Evolutionary conservation across 1,140 invertebrate genomes (phyloP).

Genomic region (Apocrypta bakeri): DNA sequence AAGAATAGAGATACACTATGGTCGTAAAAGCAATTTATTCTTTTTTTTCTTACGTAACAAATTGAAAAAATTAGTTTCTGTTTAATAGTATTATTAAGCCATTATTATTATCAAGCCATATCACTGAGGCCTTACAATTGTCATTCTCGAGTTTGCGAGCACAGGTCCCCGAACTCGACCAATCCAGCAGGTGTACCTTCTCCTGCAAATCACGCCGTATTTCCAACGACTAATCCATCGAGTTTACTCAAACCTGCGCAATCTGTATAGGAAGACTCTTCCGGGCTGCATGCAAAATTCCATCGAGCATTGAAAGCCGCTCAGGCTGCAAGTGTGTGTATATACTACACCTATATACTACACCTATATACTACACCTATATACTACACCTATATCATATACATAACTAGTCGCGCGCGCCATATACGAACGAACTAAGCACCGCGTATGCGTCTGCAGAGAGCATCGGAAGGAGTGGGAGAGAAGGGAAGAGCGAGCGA

Average conservation of each 20-base stretch:
- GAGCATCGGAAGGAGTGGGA: constrained; percentile 40
- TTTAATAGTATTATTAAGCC: no score
- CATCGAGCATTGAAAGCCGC: constrained; percentile 7
- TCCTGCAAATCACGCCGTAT: neutral
- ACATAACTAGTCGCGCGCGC: no score
- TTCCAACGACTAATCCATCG: neutral
- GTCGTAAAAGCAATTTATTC: no score
- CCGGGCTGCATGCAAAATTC: neutral
- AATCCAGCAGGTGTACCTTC: neutral
- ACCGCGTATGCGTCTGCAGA: constrained; percentile 23
- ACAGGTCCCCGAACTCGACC: neutral
- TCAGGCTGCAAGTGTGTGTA: neutral
- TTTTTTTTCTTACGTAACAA: no score
- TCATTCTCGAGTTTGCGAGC: no score
- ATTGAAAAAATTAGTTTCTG: no score
- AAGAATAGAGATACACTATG: neutral
- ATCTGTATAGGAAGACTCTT: neutral
- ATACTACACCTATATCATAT: no score
- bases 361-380: neutral
- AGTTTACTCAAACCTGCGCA: neutral
- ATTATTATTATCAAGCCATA: no score
- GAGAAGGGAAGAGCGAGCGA: constrained; percentile 52
- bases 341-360: neutral
- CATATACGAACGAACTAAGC: constrained; percentile 1
- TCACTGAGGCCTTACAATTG: no score